Base-by-base conservation (phyloP, 2,113 vertebrate genomes). In the Hypocryptadius cinnamomeus region DNA sequence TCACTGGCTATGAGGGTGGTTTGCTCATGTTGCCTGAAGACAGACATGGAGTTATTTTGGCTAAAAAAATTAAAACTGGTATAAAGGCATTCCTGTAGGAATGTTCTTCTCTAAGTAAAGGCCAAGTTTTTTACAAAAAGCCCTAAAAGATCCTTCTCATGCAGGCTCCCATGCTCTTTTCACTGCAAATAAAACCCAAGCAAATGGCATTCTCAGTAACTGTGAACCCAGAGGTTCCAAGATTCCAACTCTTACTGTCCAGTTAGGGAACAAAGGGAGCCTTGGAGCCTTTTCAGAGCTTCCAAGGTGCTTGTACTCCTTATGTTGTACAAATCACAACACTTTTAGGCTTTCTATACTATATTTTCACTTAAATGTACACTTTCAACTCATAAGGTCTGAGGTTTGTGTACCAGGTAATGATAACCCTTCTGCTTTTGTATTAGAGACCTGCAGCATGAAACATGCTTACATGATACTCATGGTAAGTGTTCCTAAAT, bases 1-100 rank as follows among this genome's bases (percentile, higher is more conserved):
- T 28, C 16, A 4, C 71, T 60, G n/a, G 6, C 23, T 27, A 0
- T 3, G 3, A 17, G 13, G 6, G 1, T 28, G 64, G 48, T 22
- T 92, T 35, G 45, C n/a, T 11, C 13, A 1, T 4, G 7, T 22
- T 68, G 9, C 31, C 57, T 48, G 23, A 60, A 68, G 53, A 25
- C 12, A 37, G 60, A 23, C 0, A 3, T 16, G n/a, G 45, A 39
- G 13, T 45, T 77, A 22, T 39, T 63, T 60, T 77, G 24, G 33
- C 47, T 85, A 50, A 71, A 71, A 88, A 40, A 37, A n/a, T n/a
- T n/a, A n/a, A 31, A 31, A 15, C 2, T 3, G 7, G 8, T 50
- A 47, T 48, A 51, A 60, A n/a, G 23, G n/a, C 16, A 24, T 60
- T 63, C 24, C 9, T 37, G 5, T 27, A 19, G 30, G 44, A 28